phyloP scores from a whole-genome alignment of 2,113 vertebrate genomes.

The Calidris pugnax region DNA sequence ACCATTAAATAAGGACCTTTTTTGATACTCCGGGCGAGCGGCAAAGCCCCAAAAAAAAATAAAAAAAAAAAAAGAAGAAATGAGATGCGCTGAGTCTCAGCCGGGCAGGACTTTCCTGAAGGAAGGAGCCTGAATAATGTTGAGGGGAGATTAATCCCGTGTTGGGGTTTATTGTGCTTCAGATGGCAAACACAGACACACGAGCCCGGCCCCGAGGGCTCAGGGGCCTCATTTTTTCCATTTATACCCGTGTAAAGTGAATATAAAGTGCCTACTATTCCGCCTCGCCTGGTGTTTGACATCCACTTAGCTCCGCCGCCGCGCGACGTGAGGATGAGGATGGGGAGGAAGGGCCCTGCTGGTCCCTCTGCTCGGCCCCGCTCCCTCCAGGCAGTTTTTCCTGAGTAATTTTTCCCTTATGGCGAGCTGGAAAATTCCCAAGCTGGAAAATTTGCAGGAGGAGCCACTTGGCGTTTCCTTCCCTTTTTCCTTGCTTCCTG shows the following conservation, averaged over 20 bases:
- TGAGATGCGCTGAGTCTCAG: background rate
- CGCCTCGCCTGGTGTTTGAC: background rate
- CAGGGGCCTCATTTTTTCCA: background rate
- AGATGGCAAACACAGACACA: background rate
- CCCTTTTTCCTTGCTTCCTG: background rate
- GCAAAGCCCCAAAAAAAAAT: background rate
- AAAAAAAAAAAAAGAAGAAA: background rate
- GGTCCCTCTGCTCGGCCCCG: background rate
- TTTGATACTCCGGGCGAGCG: background rate
- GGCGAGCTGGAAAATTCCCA: too few species aligned
- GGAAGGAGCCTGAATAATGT: background rate
- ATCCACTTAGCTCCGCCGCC: too few species aligned
- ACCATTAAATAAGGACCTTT: background rate
- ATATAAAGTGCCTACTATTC: background rate
- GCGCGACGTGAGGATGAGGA: background rate
- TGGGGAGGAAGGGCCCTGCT: background rate
- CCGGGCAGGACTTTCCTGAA: background rate
- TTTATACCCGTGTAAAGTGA: background rate
- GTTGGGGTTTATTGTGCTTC: background rate
- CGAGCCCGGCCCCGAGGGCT: background rate
- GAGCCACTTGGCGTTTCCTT: background rate
- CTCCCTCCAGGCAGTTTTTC: background rate
- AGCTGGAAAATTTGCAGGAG: background rate
- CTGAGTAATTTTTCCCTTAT: accelerated
- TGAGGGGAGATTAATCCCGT: background rate